These are phyloP conservation scores for Haliclona indistincta DNA, from an alignment of 37 sponge, comb jelly and placozoan genomes.

Conservation along the genomic window DNA sequence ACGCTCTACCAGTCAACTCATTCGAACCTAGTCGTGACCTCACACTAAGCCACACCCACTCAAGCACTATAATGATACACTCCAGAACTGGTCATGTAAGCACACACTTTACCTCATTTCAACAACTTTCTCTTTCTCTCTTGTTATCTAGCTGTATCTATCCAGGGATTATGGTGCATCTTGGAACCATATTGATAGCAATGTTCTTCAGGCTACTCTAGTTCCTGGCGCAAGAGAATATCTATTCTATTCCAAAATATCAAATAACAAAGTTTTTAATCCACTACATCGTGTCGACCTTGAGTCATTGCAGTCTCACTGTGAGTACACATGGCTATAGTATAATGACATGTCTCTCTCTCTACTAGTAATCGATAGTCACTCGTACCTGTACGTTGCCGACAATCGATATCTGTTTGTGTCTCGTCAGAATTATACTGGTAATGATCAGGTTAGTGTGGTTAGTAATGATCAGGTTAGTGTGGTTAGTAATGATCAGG, in stretches of 20 bases:
- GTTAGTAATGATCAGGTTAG: no score
- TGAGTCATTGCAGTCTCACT: background rate
- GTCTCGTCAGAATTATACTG: conserved; percentile 49
- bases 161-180: background rate
- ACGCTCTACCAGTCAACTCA: conserved; percentile 18
- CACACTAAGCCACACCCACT: conserved; percentile 10
- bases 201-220: background rate
- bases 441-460: no score
- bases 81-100: background rate
- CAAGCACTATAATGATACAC: background rate
- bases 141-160: background rate
- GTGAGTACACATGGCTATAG: background rate
- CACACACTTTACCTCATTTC: background rate
- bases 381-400: conserved; percentile 47
- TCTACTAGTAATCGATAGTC: conserved; percentile 36
- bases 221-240: background rate
- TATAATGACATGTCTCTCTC: background rate
- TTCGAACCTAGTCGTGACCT: conserved; percentile 39
- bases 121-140: background rate
- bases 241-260: background rate
- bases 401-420: conserved; percentile 61
- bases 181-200: background rate
- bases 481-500: no score
- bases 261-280: background rate
- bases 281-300: no score